Percentiles rank a stretch among this genome's conserved stretches.
These are phyloP conservation scores for Drosophila nr. perissopoda DNA, from an alignment of 2,888 invertebrate genomes.

Conservation along the genomic window DNA sequence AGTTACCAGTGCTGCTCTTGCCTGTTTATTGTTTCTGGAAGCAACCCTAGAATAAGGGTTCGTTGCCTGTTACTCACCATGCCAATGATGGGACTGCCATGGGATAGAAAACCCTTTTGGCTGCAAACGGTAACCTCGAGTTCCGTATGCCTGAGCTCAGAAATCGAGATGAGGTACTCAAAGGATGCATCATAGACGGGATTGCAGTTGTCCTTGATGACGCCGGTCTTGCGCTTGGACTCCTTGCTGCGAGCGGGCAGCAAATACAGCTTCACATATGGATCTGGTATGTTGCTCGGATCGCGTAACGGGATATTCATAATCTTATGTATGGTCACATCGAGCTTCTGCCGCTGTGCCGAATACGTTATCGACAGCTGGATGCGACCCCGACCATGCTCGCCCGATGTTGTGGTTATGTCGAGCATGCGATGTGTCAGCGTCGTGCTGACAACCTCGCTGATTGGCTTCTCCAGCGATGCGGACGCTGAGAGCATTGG, in stretches of 20 bases:
- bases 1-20: neutral
- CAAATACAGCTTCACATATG: slow-evolving; percentile 95
- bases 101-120: slow-evolving; percentile 92
- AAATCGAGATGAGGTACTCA: slow-evolving; percentile 93
- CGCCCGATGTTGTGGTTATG: slow-evolving; percentile 89
- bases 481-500: slow-evolving; percentile 71
- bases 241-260: slow-evolving; percentile 94
- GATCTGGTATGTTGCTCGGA: slow-evolving; percentile 93
- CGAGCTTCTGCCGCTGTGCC: slow-evolving; percentile 91
- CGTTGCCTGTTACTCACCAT: slow-evolving; percentile 86
- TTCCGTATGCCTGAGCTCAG: slow-evolving; percentile 91
- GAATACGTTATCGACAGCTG: slow-evolving; percentile 94
- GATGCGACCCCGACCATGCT: slow-evolving; percentile 91
- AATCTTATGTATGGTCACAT: slow-evolving; percentile 94
- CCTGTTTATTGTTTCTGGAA: neutral
- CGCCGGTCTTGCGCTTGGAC: slow-evolving; percentile 93
- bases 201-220: slow-evolving; percentile 94
- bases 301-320: slow-evolving; percentile 94
- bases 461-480: slow-evolving; percentile 73
- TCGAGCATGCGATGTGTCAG: slow-evolving; percentile 88
- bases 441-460: slow-evolving; percentile 78
- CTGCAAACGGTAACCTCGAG: slow-evolving; percentile 95
- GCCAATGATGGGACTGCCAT: slow-evolving; percentile 93
- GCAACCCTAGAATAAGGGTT: slow-evolving; percentile 84
- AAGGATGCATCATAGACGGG: slow-evolving; percentile 96